phyloP scores from a whole-genome alignment of 2,113 vertebrate species.

The Otus sunia region DNA sequence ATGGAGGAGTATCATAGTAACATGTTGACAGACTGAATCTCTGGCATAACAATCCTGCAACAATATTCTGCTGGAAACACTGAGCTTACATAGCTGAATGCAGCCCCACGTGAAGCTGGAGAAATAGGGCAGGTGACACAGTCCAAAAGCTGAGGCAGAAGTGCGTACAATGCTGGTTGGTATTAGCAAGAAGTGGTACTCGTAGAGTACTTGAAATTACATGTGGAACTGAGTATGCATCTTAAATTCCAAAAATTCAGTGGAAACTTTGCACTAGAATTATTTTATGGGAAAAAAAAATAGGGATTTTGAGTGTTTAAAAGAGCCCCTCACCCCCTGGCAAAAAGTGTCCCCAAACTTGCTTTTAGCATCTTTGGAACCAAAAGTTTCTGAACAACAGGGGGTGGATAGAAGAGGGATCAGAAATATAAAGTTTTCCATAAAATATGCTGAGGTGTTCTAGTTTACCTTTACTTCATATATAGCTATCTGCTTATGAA shows the following conservation, averaged over 20 bases:
- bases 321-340: accelerated
- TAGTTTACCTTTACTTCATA: background rate
- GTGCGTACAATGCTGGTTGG: background rate
- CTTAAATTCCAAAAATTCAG: background rate
- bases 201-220: background rate
- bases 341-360: background rate
- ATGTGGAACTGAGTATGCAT: background rate
- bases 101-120: background rate
- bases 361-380: background rate
- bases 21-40: background rate
- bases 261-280: background rate
- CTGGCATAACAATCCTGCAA: background rate
- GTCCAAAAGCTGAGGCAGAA: background rate
- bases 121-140: background rate
- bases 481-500: background rate
- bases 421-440: background rate
- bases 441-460: background rate
- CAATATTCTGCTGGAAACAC: background rate
- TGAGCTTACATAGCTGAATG: background rate
- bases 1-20: background rate
- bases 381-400: background rate
- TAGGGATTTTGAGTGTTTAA: background rate
- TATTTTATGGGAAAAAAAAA: background rate
- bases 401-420: background rate
- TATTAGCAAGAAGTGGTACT: background rate